Percentiles rank a stretch among this genome's conserved stretches.
Conservation (phyloP, 2,888 invertebrate species). For the Mamestra brassicae region DNA sequence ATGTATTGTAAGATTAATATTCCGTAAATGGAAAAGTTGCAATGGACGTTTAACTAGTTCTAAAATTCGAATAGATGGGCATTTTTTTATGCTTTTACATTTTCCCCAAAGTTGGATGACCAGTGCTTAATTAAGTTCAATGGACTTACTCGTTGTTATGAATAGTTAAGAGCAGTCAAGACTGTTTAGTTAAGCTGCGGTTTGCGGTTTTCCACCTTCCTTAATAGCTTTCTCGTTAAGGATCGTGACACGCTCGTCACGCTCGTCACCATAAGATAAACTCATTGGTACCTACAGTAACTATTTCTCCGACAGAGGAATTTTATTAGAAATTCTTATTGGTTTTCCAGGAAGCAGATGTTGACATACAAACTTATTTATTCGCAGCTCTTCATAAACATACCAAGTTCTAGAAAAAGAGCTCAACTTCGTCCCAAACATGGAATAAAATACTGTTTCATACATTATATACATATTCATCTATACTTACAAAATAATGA, state of each 20-base stretch:
- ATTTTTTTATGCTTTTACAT: conserved; percentile 10
- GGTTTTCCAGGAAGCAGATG: neutral
- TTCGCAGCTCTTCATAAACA: conserved; percentile 25
- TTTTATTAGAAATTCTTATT: neutral
- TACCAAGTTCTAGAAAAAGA: conserved; percentile 18
- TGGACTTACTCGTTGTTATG: conserved; percentile 34
- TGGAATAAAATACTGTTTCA: conserved; percentile 18
- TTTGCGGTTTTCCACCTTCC: conserved; percentile 54
- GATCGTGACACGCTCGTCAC: conserved; percentile 25
- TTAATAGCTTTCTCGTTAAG: conserved; percentile 49
- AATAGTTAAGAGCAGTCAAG: conserved; percentile 37
- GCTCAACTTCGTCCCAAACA: conserved; percentile 2
- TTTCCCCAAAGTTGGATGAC: conserved; percentile 23
- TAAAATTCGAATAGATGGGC: conserved; percentile 1
- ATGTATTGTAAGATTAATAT: conserved; percentile 36
- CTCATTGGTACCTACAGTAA: conserved; percentile 4
- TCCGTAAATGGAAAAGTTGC: conserved; percentile 28
- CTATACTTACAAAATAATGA: conserved; percentile 4
- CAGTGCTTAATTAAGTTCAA: conserved; percentile 26
- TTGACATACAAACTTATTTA: conserved; percentile 16
- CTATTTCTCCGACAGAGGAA: neutral
- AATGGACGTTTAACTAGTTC: conserved; percentile 34
- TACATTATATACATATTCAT: conserved; percentile 26
- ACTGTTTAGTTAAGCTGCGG: conserved; percentile 41
- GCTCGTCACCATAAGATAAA: conserved; percentile 19